Evolutionary conservation across 2,888 invertebrate genomes (phyloP), one percentile per base, ranked within the genome.

Genomic region (Sarcophaga caerulescens): DNA sequence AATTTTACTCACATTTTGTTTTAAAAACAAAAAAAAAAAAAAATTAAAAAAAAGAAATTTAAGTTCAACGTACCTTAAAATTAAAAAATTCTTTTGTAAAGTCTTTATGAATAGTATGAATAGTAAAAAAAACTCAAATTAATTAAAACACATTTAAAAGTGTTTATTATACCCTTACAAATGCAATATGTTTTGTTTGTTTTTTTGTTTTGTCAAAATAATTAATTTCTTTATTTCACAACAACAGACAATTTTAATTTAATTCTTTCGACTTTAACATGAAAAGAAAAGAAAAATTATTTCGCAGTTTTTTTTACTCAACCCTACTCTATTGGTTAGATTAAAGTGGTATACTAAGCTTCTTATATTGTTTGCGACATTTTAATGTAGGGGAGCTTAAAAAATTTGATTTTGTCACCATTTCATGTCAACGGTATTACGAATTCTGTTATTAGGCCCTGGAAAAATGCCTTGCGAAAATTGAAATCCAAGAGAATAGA

Each of bases 31-130:
- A 35, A 35, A 35, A 35, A 1, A 0, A 35, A 35, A 35, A 35
- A 35, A 35, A 35, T 3, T 8, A 6, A 19, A 52, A 1, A 71
- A 59, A 44, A 71, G 14, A 73, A n/a, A 45, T 45, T 71, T 44
- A 68, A 74, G 78, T 83, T 78, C 73, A 78, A 14, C 68, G 83
- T 14, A 78, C 73, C 21, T 52, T 52, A 35, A 77, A 52, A 66
- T 68, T 60, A 60, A 66, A 52, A 81, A 60, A 71, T 76, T 82
- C 82, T 82, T 77, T 82, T 70, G 59, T 66, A 82, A 82, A 76
- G 66, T 71, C 47, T 14, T 47, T 47, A 35, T 35, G 35, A 35
- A 14, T 10, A 59, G 59, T 59, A 70, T 25, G n/a, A 57, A 45
- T 6, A 68, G 4, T 14, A 47, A 14, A 25, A 21, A 12, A 47